Base-by-base conservation (phyloP, 2,113 vertebrate species). In the Chloropsis cyanopogon region DNA sequence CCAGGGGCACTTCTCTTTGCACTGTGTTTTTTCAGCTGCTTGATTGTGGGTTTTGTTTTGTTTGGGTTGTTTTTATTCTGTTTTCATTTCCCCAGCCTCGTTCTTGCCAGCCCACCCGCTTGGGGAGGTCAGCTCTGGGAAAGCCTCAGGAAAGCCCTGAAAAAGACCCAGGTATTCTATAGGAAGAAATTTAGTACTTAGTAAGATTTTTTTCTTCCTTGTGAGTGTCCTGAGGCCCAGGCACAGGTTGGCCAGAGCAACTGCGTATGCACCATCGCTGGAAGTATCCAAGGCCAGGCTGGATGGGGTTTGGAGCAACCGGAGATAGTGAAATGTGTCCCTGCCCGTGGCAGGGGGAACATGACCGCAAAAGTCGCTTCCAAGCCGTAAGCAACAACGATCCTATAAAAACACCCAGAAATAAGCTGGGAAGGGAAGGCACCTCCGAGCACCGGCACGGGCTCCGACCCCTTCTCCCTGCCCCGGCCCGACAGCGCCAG, bases 311-410 rank as follows among this genome's bases (percentile, higher is more conserved):
- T 0, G 3, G 22, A 65, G 42, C 65, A 41, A 0, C 3, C 17
- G 2, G 49, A 0, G 11, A 6, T 0, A 12, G 17, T 2, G 50
- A 4, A 8, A 42, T 5, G 4, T 24, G 28, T 23, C 47, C 26
- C 35, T 42, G 42, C 20, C 29, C 25, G 7, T 6, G 60, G 35
- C 41, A 47, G 13, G 1, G 7, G 10, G 15, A 3, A n/a, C 7
- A 19, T 14, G 41, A 17, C 9, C 28, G 11, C 1, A 17, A 25
- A 29, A 3, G 24, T 15, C 21, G 9, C 25, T 19, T 9, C 25
- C 31, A 12, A 26, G 21, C 66, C 10, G 7, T 3, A 42, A n/a
- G 5, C 3, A 3, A 5, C 14, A 7, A 3, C 0, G 6, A 15
- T 1, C 6, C 35, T 2, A 37, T 0, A 11, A 22, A 21, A 56